Percentiles rank a stretch among this genome's conserved stretches.
phyloP scores from a whole-genome alignment of 2,888 invertebrate genomes.

The Pachliopta kotzebuea region DNA sequence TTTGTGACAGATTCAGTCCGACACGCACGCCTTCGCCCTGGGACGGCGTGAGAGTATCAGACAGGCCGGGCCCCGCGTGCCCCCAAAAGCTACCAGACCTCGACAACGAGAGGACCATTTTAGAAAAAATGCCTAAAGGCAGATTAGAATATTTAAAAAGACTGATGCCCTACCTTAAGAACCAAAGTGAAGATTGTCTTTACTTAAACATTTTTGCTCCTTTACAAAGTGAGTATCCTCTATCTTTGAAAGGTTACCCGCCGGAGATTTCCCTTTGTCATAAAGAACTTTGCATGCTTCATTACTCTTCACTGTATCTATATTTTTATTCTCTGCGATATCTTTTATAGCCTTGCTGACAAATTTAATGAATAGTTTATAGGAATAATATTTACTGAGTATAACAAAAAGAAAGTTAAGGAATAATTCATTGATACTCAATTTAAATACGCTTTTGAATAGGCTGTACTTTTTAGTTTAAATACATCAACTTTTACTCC shows the following conservation, averaged over 20 bases:
- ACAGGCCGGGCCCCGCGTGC: conserved; percentile 92
- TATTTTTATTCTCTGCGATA: too few relatives aligned
- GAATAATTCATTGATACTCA: too few relatives aligned
- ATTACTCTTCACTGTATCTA: too few relatives aligned
- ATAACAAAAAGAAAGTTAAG: too few relatives aligned
- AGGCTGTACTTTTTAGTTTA: too few relatives aligned
- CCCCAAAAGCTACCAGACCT: conserved; percentile 94
- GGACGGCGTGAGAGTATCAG: conserved; percentile 91
- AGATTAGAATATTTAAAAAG: conserved; percentile 94
- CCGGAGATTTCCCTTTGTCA: background rate
- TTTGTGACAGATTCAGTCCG: conserved; percentile 89
- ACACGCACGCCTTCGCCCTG: conserved; percentile 95
- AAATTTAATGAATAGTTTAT: too few relatives aligned
- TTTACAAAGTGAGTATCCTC: conserved; percentile 88
- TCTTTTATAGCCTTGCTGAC: too few relatives aligned
- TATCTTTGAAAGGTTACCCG: background rate
- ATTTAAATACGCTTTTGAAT: too few relatives aligned
- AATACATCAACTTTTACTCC: too few relatives aligned
- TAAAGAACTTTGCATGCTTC: background rate
- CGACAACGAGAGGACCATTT: conserved; percentile 89
- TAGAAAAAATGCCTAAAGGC: conserved; percentile 93
- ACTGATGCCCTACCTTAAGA: conserved; percentile 92
- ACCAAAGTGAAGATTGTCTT: conserved; percentile 98
- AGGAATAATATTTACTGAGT: too few relatives aligned
- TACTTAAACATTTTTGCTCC: conserved; percentile 98